Evolutionary conservation across 2,113 vertebrate genomes (phyloP).

Genomic region (Gobio gobio): DNA sequence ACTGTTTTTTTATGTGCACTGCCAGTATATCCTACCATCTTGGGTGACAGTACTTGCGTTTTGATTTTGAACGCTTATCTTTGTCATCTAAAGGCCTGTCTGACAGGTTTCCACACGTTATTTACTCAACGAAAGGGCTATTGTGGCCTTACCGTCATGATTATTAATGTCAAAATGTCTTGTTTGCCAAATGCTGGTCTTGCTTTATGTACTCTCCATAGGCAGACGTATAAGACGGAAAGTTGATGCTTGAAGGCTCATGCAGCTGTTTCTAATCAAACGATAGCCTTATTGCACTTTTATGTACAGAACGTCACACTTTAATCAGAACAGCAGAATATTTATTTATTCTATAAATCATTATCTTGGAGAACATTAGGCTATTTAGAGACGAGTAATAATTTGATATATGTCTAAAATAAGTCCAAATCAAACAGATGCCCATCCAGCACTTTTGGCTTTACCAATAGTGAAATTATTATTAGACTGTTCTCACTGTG

Average conservation of each 20-base stretch:
- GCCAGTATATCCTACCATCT: background rate
- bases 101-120: constrained; percentile 3
- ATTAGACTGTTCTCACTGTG: constrained; percentile 40
- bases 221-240: background rate
- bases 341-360: constrained; percentile 49
- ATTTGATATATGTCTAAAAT: constrained; percentile 1
- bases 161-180: constrained; percentile 34
- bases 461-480: constrained; percentile 24
- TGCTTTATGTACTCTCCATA: background rate
- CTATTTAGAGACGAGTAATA: constrained; percentile 9
- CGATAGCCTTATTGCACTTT: constrained; percentile 62
- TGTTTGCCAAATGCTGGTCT: constrained; percentile 44
- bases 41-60: background rate
- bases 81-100: constrained; percentile 8
- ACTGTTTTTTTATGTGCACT: constrained; percentile 24
- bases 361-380: constrained; percentile 2
- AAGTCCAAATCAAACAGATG: background rate
- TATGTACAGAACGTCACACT: constrained; percentile 53
- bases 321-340: constrained; percentile 31
- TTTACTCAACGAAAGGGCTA: constrained; percentile 46
- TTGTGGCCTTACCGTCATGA: constrained; percentile 37
- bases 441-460: constrained; percentile 40
- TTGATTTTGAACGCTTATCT: background rate
- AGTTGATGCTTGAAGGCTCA: constrained; percentile 22
- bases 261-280: constrained; percentile 38